Percentiles rank a stretch among this genome's conserved stretches.
Conservation (phyloP, 2,113 vertebrate genomes). For the Xyrauchen texanus region DNA sequence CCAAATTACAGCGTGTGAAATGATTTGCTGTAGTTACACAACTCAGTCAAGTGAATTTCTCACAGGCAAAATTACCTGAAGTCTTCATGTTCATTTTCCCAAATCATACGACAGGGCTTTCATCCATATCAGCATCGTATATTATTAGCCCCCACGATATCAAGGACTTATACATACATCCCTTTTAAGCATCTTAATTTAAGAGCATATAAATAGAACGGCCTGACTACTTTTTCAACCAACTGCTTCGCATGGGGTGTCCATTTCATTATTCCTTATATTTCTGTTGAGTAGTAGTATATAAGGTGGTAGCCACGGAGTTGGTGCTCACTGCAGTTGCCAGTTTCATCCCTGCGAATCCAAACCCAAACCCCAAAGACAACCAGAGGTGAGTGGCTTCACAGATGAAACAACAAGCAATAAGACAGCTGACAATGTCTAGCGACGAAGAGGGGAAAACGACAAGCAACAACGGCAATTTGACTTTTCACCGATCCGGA, state of each 20-base stretch:
- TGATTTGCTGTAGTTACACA: neutral
- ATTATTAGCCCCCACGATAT: constrained; percentile 77
- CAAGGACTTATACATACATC: constrained; percentile 77
- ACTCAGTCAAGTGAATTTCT: neutral
- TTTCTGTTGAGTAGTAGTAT: constrained; percentile 72
- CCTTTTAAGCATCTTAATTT: constrained; percentile 83
- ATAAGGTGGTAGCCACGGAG: constrained; percentile 64
- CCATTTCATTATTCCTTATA: constrained; percentile 77
- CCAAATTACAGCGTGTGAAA: neutral
- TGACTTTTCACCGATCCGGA: constrained; percentile 55
- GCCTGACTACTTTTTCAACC: constrained; percentile 78
- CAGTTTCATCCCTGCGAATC: constrained; percentile 70
- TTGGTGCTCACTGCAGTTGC: constrained; percentile 71
- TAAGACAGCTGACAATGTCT: neutral
- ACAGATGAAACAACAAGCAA: constrained; percentile 52
- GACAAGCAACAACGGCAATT: constrained; percentile 3
- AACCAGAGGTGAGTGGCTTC: constrained; percentile 73
- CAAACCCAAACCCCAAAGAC: constrained; percentile 61
- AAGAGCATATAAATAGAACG: constrained; percentile 80
- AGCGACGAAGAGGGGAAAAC: neutral
- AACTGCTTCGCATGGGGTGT: constrained; percentile 72
- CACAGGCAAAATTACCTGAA: constrained; percentile 38
- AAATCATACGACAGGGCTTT: constrained; percentile 55
- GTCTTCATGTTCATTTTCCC: constrained; percentile 37
- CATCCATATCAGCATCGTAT: constrained; percentile 74